Evolutionary conservation across 2,113 vertebrate species (phyloP).

Genomic region (Oncorhynchus nerka): DNA sequence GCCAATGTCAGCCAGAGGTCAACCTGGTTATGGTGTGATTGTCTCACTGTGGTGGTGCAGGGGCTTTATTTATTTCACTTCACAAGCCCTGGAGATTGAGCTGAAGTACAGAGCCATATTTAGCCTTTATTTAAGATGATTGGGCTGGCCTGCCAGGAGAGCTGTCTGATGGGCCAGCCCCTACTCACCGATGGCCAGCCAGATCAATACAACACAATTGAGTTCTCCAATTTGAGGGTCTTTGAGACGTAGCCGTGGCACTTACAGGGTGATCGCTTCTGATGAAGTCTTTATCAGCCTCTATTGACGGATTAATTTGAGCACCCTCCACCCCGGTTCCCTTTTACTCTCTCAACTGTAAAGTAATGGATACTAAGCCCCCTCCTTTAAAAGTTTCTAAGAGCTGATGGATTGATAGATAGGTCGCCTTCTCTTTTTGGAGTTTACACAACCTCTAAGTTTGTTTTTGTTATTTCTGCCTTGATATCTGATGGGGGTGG

Average conservation of each 20-base stretch:
- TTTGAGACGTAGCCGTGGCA: slow-evolving; percentile 59
- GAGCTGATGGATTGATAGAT: slow-evolving; percentile 44
- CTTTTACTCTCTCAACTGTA: slow-evolving; percentile 49
- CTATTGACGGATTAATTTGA: slow-evolving; percentile 77
- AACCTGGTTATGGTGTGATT: slow-evolving; percentile 66
- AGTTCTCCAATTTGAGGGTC: slow-evolving; percentile 72
- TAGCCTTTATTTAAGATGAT: slow-evolving; percentile 74
- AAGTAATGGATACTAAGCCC: slow-evolving; percentile 63
- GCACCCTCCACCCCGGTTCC: slow-evolving; percentile 39
- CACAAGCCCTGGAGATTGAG: slow-evolving; percentile 64
- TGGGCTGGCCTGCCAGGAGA: slow-evolving; percentile 43
- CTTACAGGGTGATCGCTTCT: slow-evolving; percentile 73
- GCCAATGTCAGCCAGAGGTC: slow-evolving; percentile 71
- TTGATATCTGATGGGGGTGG: neutral
- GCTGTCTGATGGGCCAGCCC: slow-evolving; percentile 35
- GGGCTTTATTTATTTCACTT: slow-evolving; percentile 64
- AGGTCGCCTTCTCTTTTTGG: slow-evolving; percentile 23
- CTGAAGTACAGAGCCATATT: slow-evolving; percentile 61
- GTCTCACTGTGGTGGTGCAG: slow-evolving; percentile 49
- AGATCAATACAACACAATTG: slow-evolving; percentile 78
- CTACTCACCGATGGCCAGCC: slow-evolving; percentile 62
- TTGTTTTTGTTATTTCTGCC: slow-evolving; percentile 22
- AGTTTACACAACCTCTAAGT: slow-evolving; percentile 14
- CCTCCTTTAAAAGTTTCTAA: slow-evolving; percentile 56
- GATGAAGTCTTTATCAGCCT: slow-evolving; percentile 78